Percentiles rank a stretch among this genome's conserved stretches.
These are phyloP conservation scores for Trichosurus vulpecula DNA, from an alignment of 2,797 vertebrate genomes.

Conservation along the genomic window DNA sequence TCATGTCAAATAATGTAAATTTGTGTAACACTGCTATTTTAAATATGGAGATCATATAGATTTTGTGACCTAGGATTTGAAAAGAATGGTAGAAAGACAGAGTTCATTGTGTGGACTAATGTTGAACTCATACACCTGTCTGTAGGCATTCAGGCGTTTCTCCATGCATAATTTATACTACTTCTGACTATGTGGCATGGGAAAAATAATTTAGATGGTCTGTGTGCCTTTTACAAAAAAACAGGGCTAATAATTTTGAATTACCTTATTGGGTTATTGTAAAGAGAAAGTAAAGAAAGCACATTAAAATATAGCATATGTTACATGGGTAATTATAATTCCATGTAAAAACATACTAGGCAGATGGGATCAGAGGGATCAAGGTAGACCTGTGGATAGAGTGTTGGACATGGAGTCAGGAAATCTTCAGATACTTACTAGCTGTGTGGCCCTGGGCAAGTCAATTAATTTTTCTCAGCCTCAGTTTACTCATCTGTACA, in stretches of 20 bases:
- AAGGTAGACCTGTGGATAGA: background rate
- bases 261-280: background rate
- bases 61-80: slow-evolving; percentile 42
- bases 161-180: background rate
- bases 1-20: slow-evolving; percentile 67
- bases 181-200: background rate
- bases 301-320: background rate
- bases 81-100: background rate
- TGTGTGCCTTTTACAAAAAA: background rate
- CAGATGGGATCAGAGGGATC: background rate
- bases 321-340: background rate
- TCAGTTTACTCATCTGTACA: background rate
- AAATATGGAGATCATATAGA: slow-evolving; percentile 44
- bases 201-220: background rate
- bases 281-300: slow-evolving; percentile 4
- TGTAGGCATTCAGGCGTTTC: background rate
- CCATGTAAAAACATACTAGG: background rate
- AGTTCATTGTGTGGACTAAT: background rate
- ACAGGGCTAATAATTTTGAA: background rate
- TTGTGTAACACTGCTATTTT: slow-evolving; percentile 69
- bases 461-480: background rate
- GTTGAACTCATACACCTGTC: background rate
- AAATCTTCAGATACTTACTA: background rate
- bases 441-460: background rate
- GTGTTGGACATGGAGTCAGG: background rate